phyloP scores from a whole-genome alignment of 2,113 vertebrate species.

The Callopanchax toddi region DNA sequence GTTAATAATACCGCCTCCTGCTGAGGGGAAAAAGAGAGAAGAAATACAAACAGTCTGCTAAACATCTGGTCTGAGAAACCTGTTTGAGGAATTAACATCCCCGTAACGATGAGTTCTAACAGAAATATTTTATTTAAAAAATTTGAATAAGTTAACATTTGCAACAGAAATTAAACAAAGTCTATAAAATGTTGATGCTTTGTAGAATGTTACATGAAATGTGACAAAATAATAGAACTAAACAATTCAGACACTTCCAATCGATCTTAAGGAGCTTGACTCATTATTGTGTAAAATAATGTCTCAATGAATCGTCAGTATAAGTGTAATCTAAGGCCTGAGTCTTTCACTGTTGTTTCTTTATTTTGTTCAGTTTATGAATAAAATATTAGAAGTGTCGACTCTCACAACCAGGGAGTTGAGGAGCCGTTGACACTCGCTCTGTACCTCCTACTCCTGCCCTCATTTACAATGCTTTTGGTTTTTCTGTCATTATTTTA shows the following conservation, averaged over 20 bases:
- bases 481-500: slow-evolving; percentile 57
- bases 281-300: no score
- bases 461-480: slow-evolving; percentile 49
- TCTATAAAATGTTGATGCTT: background rate
- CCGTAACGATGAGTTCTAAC: no score
- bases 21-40: no score
- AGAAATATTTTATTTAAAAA: no score
- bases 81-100: no score
- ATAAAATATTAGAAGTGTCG: slow-evolving; percentile 68
- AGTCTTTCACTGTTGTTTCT: slow-evolving; percentile 32
- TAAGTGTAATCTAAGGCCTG: slow-evolving; percentile 20
- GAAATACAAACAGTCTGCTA: no score
- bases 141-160: no score
- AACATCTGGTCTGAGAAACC: no score
- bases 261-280: no score
- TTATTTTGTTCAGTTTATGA: slow-evolving; percentile 61
- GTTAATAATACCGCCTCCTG: no score
- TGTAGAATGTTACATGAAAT: background rate
- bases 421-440: slow-evolving; percentile 50
- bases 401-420: slow-evolving; percentile 34
- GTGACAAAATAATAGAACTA: background rate
- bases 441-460: slow-evolving; percentile 61
- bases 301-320: background rate
- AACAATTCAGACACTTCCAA: no score
- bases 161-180: no score